Conservation (phyloP, 2,797 vertebrate genomes). For the Hirundo rustica region DNA sequence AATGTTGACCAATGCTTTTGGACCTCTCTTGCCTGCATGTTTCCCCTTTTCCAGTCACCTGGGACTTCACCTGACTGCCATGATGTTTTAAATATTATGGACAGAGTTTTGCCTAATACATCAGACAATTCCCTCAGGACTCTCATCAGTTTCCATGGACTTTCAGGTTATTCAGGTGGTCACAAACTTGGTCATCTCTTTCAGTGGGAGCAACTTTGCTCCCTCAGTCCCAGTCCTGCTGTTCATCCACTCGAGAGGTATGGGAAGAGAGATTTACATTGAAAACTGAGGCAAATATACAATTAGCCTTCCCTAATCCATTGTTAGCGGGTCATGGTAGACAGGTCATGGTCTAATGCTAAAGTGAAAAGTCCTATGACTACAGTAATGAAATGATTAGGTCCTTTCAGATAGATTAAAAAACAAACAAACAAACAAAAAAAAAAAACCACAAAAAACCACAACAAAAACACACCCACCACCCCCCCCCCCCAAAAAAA, state of each 20-base stretch:
- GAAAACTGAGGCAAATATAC: background rate
- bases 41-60: background rate
- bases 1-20: background rate
- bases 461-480: no score
- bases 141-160: fast-evolving
- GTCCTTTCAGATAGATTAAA: background rate
- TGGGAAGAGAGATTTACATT: background rate
- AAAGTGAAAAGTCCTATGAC: background rate
- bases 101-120: background rate
- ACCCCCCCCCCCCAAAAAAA: no score
- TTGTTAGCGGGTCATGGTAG: background rate
- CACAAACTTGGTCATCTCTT: background rate
- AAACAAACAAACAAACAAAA: no score
- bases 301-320: background rate
- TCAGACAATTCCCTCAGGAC: background rate
- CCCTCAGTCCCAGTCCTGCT: background rate
- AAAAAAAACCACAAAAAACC: no score
- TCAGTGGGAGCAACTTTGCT: background rate
- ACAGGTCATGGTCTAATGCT: background rate
- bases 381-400: background rate
- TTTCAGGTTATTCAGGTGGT: background rate
- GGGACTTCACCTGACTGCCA: background rate
- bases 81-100: background rate
- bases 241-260: background rate
- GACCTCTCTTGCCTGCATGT: background rate